Conservation (phyloP, 2,888 invertebrate species). For the Hoplodrina ambigua region DNA sequence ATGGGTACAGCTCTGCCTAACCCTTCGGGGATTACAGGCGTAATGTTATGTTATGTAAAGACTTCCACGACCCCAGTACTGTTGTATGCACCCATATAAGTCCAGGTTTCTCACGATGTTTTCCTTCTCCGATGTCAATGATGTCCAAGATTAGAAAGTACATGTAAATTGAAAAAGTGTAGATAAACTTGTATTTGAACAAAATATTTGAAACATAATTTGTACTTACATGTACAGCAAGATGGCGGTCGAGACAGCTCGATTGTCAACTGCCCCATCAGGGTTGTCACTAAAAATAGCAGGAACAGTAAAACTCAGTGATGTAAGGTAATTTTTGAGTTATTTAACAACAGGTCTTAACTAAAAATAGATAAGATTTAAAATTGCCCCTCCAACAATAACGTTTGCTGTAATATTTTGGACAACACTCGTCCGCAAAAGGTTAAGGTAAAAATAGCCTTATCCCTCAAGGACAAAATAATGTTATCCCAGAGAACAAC, state of each 20-base stretch:
- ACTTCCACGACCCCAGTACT: too few species aligned
- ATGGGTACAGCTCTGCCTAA: too few species aligned
- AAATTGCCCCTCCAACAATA: neutral
- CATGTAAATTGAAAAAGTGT: too few species aligned
- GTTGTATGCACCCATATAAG: too few species aligned
- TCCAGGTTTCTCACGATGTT: too few species aligned
- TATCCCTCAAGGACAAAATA: neutral
- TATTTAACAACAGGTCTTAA: neutral
- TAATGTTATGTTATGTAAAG: too few species aligned
- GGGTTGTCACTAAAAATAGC: slow-evolving; percentile 36
- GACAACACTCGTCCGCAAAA: slow-evolving; percentile 7
- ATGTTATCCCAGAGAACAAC: slow-evolving; percentile 14
- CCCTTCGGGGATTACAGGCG: too few species aligned
- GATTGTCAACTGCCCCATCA: slow-evolving; percentile 11
- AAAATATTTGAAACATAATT: slow-evolving; percentile 1
- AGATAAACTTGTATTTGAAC: slow-evolving; percentile 15
- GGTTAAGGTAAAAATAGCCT: slow-evolving; percentile 15
- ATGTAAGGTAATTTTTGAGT: too few species aligned
- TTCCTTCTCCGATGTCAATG: too few species aligned
- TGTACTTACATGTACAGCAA: slow-evolving; percentile 12
- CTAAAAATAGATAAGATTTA: slow-evolving; percentile 5
- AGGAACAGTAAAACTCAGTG: neutral
- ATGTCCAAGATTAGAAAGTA: too few species aligned
- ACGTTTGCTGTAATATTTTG: slow-evolving; percentile 13
- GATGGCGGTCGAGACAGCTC: slow-evolving; percentile 26